phyloP scores from a whole-genome alignment of 35 echinoderm and acorn worm species.

The Heliocidaris tuberculata region DNA sequence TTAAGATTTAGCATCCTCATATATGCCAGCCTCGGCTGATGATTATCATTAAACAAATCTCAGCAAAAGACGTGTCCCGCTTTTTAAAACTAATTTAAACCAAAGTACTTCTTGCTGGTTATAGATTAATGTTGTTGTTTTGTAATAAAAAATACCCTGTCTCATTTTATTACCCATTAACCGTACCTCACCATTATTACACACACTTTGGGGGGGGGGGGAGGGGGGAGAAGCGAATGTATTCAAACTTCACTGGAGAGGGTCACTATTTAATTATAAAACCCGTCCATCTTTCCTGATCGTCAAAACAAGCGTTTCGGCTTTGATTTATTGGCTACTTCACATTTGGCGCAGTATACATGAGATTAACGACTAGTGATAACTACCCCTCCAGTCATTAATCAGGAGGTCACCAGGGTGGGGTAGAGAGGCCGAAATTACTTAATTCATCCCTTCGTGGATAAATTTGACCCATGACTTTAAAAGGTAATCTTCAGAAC shows the following conservation, averaged over 20 bases:
- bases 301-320: not conserved
- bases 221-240: no score
- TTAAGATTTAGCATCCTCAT: no score
- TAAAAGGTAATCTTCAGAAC: not conserved
- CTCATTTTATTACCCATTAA: no score
- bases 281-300: not conserved
- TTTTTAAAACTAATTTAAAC: no score
- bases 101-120: no score
- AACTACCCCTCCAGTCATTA: not conserved
- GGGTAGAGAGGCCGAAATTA: not conserved
- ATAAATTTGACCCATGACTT: not conserved
- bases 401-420: not conserved
- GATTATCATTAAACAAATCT: no score
- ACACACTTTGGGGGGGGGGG: no score
- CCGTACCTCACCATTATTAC: no score
- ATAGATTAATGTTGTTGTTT: no score
- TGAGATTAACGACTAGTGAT: slow-evolving; percentile 11
- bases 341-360: slow-evolving; percentile 15
- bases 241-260: not conserved
- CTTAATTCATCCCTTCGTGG: not conserved
- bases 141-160: no score
- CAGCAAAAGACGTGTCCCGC: no score
- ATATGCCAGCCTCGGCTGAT: no score
- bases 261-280: not conserved
- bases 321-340: not conserved